Evolutionary conservation across 2,113 vertebrate species (phyloP), one percentile per base, ranked within the genome.

Genomic region (Lophotis ruficrista): DNA sequence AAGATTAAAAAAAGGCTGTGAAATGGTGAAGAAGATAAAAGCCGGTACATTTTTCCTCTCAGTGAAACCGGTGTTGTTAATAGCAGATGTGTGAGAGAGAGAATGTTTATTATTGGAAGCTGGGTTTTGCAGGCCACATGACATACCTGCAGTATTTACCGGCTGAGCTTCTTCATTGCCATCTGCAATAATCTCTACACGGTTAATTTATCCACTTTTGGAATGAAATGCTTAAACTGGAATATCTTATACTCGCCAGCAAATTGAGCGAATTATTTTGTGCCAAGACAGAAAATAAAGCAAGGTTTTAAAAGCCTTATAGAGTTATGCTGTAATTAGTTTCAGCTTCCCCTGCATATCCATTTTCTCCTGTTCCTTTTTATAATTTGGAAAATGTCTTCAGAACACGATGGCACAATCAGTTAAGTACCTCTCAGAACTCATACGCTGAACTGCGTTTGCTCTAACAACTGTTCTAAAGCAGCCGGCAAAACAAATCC

Each of bases 271-370:
- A 96, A 41, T 96, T 97, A 72, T 91, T 92, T 82, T 88, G 64
- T 91, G 90, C 94, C 13, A 71, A 96, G 95, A 90, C 89, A 70
- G 35, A 94, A 96, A 92, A 97, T 95, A 96, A 96, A 97, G 76
- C 75, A 84, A 96, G 51, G 35, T 93, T 97, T 93, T 93, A 68
- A 95, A 95, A 96, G 96, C 94, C 90, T 92, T 78, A 68, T 92
- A 72, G 69, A 96, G 87, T 91, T 94, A 89, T 83, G 77, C 85
- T 92, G 95, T 95, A 97, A 97, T 98, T 97, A 97, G 96, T 90
- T 85, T 91, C 97, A 94, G 93, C 94, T 94, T 92, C 41, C 75
- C 45, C 81, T 95, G 97, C 96, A 96, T 98, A 95, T 98, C 97
- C 97, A 98, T 96, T 96, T 78, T 94, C 81, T 93, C 90, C 84